Base-by-base conservation (phyloP, 2,113 vertebrate species). In the Ranitomeya variabilis region DNA sequence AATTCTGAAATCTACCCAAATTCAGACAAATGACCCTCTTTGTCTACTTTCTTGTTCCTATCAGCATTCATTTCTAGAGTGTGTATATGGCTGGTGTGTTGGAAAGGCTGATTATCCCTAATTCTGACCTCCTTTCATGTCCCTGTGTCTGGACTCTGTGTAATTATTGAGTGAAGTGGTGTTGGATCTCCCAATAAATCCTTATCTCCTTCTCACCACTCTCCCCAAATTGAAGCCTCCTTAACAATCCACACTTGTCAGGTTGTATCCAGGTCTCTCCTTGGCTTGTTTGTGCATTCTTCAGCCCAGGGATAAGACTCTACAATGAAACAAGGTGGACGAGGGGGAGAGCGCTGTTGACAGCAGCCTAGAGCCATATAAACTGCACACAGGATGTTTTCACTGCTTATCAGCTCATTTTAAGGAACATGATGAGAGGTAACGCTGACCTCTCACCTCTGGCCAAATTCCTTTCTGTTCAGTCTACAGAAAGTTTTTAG, bases 361-460 rank as follows among this genome's bases (percentile, higher is more conserved):
- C 94, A 89, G 95, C 94, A 92, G 91, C 92, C 91, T 92, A 91
- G 76, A 93, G 91, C 93, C 91, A 92, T 92, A 89, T 95, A 92
- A 92, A 91, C 87, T 90, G 90, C 91, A 93, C 92, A 95, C 94
- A 94, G 96, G 96, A 97, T 96, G 95, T 96, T 96, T 95, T 95
- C 93, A 93, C 93, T 7, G 83, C 96, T 97, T 97, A 97, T 97
- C 96, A 95, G 94, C 91, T 95, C 93, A 94, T 93, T 95, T 89
- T 93, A 94, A 95, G 94, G 95, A 94, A 96, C 95, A 95, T 94
- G 94, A 95, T 96, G 95, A 94, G 94, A 96, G 95, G 95, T 95
- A 94, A 94, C 92, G 93, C 92, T 95, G 95, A 97, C 95, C 95
- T 96, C 92, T 96, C 95, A 96, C 95, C 94, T 88, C 90, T 91